Conservation (phyloP, 2,113 vertebrate genomes). For the Urocynchramus pylzowi region DNA sequence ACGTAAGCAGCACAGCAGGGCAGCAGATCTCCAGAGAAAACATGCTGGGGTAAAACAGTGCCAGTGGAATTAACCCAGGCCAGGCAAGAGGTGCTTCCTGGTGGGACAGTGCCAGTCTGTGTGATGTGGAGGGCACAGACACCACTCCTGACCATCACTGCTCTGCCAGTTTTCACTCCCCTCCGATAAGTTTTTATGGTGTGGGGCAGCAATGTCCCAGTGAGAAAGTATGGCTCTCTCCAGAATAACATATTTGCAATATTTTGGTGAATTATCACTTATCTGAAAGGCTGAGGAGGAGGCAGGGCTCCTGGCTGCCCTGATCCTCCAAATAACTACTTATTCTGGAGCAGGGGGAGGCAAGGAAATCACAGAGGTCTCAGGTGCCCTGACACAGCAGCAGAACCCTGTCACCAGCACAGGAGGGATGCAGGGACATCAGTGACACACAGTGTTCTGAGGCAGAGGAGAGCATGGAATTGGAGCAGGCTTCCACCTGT, state of each 20-base stretch:
- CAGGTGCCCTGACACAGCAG: background rate
- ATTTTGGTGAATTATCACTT: background rate
- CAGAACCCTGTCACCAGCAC: background rate
- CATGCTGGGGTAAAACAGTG: background rate
- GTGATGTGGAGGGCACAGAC: background rate
- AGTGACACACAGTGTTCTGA: background rate
- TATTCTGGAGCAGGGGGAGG: background rate
- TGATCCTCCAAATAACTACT: background rate
- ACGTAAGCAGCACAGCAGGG: background rate
- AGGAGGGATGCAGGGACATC: background rate
- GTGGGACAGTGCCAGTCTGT: background rate
- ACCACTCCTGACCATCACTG: background rate
- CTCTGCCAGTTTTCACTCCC: background rate
- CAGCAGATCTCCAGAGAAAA: background rate
- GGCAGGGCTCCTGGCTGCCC: background rate
- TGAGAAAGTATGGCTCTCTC: background rate
- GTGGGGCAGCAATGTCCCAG: background rate
- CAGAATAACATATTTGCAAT: background rate
- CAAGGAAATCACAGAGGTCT: background rate
- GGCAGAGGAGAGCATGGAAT: accelerated
- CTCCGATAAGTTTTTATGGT: background rate
- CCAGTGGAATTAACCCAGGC: background rate
- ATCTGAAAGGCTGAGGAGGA: background rate
- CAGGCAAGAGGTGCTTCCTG: background rate
- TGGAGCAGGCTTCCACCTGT: background rate